Evolutionary conservation across 2,888 invertebrate species (phyloP).

Genomic region (Apomyelois bistriatella): DNA sequence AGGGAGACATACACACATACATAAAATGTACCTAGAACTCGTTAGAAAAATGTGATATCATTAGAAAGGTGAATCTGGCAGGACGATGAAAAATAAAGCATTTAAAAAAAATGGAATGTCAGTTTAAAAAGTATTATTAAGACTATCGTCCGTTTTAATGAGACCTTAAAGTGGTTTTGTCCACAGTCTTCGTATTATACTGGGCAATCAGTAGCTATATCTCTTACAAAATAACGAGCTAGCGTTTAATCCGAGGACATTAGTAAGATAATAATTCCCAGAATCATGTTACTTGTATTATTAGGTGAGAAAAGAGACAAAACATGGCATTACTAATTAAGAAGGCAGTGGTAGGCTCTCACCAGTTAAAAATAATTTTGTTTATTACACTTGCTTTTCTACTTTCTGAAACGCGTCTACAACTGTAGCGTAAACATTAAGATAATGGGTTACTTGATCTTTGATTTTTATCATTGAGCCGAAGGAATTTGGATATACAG

Average conservation of each 20-base stretch:
- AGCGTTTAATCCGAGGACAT: conserved; percentile 50
- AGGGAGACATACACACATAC: too few relatives aligned
- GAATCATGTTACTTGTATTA: conserved; percentile 55
- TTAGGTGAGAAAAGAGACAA: conserved; percentile 43
- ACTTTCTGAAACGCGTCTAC: conserved; percentile 31
- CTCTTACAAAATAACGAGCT: conserved; percentile 54
- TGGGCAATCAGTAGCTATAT: conserved; percentile 42
- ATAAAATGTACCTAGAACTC: not conserved
- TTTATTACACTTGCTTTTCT: conserved; percentile 33
- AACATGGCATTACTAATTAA: conserved; percentile 61
- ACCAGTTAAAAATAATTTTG: conserved; percentile 45
- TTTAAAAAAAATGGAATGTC: conserved; percentile 34
- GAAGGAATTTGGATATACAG: conserved; percentile 15
- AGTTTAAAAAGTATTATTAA: conserved; percentile 9
- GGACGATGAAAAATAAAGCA: conserved; percentile 32
- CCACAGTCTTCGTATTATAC: conserved; percentile 14
- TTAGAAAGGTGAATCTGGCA: conserved; percentile 17
- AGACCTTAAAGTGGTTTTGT: conserved; percentile 19
- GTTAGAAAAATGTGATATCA: conserved; percentile 19
- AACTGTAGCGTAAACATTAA: conserved; percentile 25
- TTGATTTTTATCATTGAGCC: conserved; percentile 25
- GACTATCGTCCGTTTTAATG: conserved; percentile 15
- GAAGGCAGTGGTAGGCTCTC: conserved; percentile 34
- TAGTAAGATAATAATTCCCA: conserved; percentile 64
- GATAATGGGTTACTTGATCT: conserved; percentile 36